Base-by-base conservation (phyloP, 1,140 invertebrate genomes). In the Heliconius nattereri region DNA sequence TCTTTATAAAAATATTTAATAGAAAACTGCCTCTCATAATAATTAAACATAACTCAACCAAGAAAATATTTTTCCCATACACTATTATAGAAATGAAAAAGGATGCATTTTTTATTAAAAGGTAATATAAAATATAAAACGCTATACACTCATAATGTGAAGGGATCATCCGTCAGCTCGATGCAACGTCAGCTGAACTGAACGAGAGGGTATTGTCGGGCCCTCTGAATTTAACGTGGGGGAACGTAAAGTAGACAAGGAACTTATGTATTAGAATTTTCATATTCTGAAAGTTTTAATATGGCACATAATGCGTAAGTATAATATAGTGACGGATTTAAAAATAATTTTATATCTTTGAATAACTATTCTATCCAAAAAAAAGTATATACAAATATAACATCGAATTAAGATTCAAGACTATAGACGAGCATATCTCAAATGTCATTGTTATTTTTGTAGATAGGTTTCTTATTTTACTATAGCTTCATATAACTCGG, bases 141-240 rank as follows among this genome's bases (percentile, higher is more conserved):
- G 77, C 66, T 72, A 32, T 78, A 75, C 76, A 81, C 80, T 81
- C 73, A 74, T 78, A 66, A 52, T 74, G 57, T 66, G 72, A 71
- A 70, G 80, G 82, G 85, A 85, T 87, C 84, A 85, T 87, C 83
- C 81, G 82, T 87, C 84, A 87, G 81, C 84, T 75, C 74, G 80
- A 83, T 87, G 87, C 86, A 73, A 80, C 82, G 89, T 91, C 87
- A 86, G 89, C 86, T 66, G 71, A 76, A 82, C 76, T 79, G 80
- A 84, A 85, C 78, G 84, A 87, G 84, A 85, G 88, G 85, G 85
- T 74, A 85, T 81, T 80, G 82, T 80, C 83, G 83, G 78, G 78
- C 78, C 82, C 83, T 80, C 83, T 78, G 78, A 80, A 76, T 84
- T 84, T 82, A 70, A 79, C 78, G 75, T 75, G 73, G 72, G 81